Evolutionary conservation across 2,797 vertebrate species (phyloP).

Genomic region (Acrossocheilus wenchowensis): DNA sequence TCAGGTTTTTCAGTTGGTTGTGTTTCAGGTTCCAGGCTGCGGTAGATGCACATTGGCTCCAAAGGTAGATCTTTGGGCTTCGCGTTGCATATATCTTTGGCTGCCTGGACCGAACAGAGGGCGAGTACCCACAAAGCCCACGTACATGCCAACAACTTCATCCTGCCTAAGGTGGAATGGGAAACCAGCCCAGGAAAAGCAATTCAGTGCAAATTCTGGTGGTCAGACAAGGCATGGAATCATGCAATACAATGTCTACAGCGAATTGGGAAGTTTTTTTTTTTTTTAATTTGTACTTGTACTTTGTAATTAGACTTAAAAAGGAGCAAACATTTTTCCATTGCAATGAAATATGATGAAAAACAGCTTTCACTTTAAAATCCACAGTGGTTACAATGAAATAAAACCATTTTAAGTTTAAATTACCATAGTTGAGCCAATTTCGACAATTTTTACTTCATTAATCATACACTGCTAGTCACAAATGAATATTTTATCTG

Average conservation of each 20-base stretch:
- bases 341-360: not conserved
- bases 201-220: not conserved
- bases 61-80: slow-evolving; percentile 86
- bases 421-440: not conserved
- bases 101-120: slow-evolving; percentile 57
- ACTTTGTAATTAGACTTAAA: too few relatives aligned
- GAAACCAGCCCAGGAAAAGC: not conserved
- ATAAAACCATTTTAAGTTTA: not conserved
- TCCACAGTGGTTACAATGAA: not conserved
- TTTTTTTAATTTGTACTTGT: not conserved
- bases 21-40: slow-evolving; percentile 67
- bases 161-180: slow-evolving; percentile 67
- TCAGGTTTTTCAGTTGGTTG: slow-evolving; percentile 50
- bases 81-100: slow-evolving; percentile 82
- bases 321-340: not conserved
- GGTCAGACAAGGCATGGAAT: not conserved
- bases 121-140: slow-evolving; percentile 69
- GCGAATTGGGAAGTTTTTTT: not conserved
- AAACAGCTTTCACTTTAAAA: not conserved
- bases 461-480: not conserved
- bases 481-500: not conserved
- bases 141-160: slow-evolving; percentile 71
- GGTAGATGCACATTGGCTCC: slow-evolving; percentile 89
- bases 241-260: not conserved
- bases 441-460: not conserved